Base-by-base conservation (phyloP, 2,113 vertebrate genomes). In the Paracanthobrama guichenoti region DNA sequence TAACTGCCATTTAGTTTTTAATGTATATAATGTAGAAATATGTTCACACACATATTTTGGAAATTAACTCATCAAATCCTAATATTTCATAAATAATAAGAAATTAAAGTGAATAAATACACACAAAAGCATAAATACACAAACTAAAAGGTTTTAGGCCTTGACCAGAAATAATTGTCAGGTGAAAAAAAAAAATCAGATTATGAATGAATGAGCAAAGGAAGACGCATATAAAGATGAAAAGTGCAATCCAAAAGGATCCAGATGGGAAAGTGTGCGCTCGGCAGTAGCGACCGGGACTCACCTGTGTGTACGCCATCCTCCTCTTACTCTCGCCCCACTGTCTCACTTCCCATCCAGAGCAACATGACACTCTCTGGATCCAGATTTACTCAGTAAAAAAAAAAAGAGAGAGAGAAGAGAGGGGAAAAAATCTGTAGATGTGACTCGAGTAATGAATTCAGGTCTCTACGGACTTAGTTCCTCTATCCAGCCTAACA, bases 281-380 rank as follows among this genome's bases (percentile, higher is more conserved):
- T 39, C 39, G 39, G 39, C 39, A 39, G 39, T 50, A 50, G 44
- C 46, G 7, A 77, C 90, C 59, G 20, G 71, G 50, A 31, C 82
- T 80, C 84, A 89, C 87, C 86, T 90, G 87, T 85, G 87, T 89
- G 76, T 90, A 87, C 60, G 87, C 87, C 85, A 87, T 87, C 71
- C 86, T 86, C 79, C 84, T 69, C 81, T 85, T 82, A 89, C 80
- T 84, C 81, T 59, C 67, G 66, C 42, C 74, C 74, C 84, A 28
- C 60, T 69, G 44, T 76, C 76, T 86, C 79, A 75, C 69, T 62
- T 75, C 66, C 86, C 74, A 57, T 87, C 82, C 69, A 74, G 46
- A 78, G 64, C 48, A 67, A 77, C 88, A 89, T 86, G 59, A 24
- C 80, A 69, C 85, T 59, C 73, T 24, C 60, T n/a, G 2, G 69